phyloP scores from a whole-genome alignment of 2,113 vertebrate genomes.

The Rhabdornis inornatus region DNA sequence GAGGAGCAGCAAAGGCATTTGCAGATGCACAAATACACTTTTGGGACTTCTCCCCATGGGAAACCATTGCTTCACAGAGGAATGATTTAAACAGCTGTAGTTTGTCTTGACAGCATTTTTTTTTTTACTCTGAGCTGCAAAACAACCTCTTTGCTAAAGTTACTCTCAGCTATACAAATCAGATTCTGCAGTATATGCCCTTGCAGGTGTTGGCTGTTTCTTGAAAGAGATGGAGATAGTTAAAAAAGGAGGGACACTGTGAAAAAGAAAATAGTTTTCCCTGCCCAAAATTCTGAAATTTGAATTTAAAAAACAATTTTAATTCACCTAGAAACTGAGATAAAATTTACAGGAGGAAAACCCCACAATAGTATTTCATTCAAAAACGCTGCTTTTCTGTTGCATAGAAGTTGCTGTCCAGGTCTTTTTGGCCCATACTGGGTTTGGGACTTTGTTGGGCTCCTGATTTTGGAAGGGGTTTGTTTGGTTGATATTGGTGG shows the following conservation, averaged over 20 bases:
- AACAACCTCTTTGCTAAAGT: conserved; percentile 8
- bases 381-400: neutral
- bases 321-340: neutral
- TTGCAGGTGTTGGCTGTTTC: neutral
- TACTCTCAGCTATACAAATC: conserved; percentile 31
- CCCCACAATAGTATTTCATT: neutral
- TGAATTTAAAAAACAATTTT: neutral
- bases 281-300: neutral
- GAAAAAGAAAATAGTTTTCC: neutral
- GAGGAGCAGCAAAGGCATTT: conserved; percentile 19
- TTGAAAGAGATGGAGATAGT: neutral
- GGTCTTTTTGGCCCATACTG: neutral
- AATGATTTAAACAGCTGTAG: conserved; percentile 46
- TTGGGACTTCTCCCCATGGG: neutral
- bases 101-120: conserved; percentile 37
- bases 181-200: neutral
- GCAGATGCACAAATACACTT: conserved; percentile 11
- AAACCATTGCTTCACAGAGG: conserved; percentile 32
- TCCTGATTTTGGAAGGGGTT: neutral
- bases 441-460: neutral
- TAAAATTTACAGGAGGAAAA: neutral
- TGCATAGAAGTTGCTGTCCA: neutral
- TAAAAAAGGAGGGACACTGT: neutral
- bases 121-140: conserved; percentile 32
- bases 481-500: neutral